Percentiles rank a stretch among this genome's conserved stretches.
Conservation (phyloP, 2,888 invertebrate genomes). For the Helleia helle region DNA sequence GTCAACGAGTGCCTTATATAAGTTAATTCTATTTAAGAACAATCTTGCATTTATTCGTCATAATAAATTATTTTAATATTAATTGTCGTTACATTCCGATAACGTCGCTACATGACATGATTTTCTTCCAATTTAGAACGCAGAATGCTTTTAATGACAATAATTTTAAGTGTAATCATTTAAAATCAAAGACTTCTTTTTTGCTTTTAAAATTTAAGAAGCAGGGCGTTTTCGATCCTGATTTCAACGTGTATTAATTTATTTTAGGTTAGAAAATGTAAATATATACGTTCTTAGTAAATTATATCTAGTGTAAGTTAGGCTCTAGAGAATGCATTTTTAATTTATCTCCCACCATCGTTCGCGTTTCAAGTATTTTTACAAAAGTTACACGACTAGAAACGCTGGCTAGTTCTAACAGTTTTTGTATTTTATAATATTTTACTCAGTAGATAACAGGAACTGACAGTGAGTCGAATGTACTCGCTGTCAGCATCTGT, state of each 20-base stretch:
- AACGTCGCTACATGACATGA: neutral
- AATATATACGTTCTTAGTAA: constrained; percentile 8
- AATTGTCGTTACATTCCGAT: neutral
- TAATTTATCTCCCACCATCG: neutral
- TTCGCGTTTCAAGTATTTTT: neutral
- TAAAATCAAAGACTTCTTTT: neutral
- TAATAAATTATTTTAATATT: neutral
- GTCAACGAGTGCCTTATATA: neutral
- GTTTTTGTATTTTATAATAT: too few relatives aligned
- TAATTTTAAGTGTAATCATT: neutral
- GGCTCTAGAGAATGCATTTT: neutral
- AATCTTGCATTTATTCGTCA: neutral
- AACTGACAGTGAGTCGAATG: too few relatives aligned
- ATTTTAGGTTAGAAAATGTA: constrained; percentile 4
- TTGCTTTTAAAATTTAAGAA: neutral
- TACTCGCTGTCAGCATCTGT: too few relatives aligned
- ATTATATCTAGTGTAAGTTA: constrained; percentile 10
- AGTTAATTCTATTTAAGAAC: neutral
- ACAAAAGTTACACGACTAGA: too few relatives aligned
- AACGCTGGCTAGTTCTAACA: too few relatives aligned
- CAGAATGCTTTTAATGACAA: neutral
- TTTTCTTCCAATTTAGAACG: neutral
- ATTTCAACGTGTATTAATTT: neutral
- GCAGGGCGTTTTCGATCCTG: neutral
- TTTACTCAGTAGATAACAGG: too few relatives aligned